A percentile compares a stretch with the other conserved stretches of the same genome.
Conservation (phyloP, 2,888 invertebrate genomes). For the Halictus ligatus region DNA sequence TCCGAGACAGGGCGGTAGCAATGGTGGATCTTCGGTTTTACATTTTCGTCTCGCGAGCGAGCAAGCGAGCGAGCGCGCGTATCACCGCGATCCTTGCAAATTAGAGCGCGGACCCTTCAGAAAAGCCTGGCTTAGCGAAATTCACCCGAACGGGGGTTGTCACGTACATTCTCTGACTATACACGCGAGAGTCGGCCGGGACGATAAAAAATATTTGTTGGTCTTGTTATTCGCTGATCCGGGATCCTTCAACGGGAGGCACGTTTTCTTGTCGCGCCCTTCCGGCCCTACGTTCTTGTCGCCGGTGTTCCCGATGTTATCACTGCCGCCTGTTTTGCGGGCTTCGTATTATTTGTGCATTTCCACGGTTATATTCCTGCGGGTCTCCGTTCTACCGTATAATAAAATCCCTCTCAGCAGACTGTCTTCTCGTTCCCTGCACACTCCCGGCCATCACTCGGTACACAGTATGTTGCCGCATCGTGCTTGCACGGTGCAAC, state of each 20-base stretch:
- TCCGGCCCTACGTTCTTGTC: neutral
- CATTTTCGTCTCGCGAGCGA: neutral
- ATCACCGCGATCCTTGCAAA: conserved; percentile 3
- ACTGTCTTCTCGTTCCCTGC: conserved; percentile 44
- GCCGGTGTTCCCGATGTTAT: conserved; percentile 60
- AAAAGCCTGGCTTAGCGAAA: neutral
- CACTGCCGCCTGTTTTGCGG: conserved; percentile 63
- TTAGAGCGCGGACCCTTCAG: neutral
- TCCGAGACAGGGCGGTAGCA: neutral
- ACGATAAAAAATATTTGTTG: conserved; percentile 25
- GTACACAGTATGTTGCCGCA: conserved; percentile 51
- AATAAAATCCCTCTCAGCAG: conserved; percentile 69
- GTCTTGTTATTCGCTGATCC: conserved; percentile 11
- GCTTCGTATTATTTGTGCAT: conserved; percentile 66
- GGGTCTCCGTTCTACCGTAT: conserved; percentile 60
- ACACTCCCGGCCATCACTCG: conserved; percentile 28
- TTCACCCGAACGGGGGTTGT: neutral
- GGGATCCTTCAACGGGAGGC: conserved; percentile 32
- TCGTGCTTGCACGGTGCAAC: conserved; percentile 56
- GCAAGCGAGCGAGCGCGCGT: neutral
- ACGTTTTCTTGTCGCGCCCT: conserved; percentile 29
- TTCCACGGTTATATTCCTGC: conserved; percentile 66
- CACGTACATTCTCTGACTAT: neutral
- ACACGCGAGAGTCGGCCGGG: neutral
- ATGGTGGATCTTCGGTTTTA: neutral